Percentiles rank a stretch among this genome's conserved stretches.
phyloP scores from a whole-genome alignment of 2,888 invertebrate genomes.

The Diloba caeruleocephala region DNA sequence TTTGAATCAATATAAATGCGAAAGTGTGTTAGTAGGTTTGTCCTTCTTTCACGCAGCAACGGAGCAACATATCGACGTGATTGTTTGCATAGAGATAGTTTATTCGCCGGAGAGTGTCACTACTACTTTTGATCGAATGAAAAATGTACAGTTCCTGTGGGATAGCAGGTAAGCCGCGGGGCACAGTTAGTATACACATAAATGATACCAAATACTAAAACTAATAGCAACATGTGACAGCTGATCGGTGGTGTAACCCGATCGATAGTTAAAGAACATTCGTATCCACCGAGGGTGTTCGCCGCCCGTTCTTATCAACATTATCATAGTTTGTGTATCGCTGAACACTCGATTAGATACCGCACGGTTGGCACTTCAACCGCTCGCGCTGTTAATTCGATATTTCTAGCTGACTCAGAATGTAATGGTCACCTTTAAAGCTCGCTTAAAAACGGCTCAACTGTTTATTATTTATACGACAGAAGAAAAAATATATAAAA shows the following conservation, averaged over 20 bases:
- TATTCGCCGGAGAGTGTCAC: too few species aligned
- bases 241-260: constrained; percentile 27
- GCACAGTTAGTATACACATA: too few species aligned
- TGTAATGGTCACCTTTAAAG: constrained; percentile 4
- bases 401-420: constrained; percentile 34
- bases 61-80: too few species aligned
- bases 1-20: too few species aligned
- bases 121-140: too few species aligned
- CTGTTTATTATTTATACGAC: too few species aligned
- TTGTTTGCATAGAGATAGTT: too few species aligned
- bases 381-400: constrained; percentile 40
- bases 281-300: constrained; percentile 22
- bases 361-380: constrained; percentile 30
- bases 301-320: constrained; percentile 24
- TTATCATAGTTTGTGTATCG: constrained; percentile 25
- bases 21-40: too few species aligned
- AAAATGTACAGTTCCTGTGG: too few species aligned
- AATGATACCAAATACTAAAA: constrained; percentile 3
- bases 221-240: constrained; percentile 22
- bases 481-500: too few species aligned
- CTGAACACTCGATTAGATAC: constrained; percentile 35
- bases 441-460: background rate
- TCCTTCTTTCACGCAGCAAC: too few species aligned
- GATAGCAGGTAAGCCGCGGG: too few species aligned
- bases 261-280: constrained; percentile 25